Base-by-base conservation (phyloP, 2,113 vertebrate species). In the Podilymbus podiceps region DNA sequence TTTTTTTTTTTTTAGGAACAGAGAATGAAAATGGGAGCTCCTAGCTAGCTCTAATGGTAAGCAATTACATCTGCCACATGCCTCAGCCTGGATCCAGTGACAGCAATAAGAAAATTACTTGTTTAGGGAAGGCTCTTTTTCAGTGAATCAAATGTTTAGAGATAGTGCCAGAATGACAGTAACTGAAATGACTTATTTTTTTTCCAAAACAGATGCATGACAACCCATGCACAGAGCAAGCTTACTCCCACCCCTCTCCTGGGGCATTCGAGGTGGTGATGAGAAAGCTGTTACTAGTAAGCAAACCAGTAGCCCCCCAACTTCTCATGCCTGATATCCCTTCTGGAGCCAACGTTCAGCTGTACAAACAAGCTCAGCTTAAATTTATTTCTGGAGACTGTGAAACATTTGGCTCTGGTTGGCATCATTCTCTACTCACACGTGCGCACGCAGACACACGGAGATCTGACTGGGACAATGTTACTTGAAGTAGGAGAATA, bases 301-400 rank as follows among this genome's bases (percentile, higher is more conserved):
- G 58, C 42, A 93, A 94, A 75, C 30, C 27, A 71, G 56, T 53
- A 88, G 78, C 28, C 53, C 25, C 63, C 13, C 52, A 81, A 23
- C 11, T 89, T 92, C 60, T 84, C 42, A 58, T 64, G 69, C 30
- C 20, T 86, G 27, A 44, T 59, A 85, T 76, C 62, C 62, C 77
- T 90, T 75, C 80, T 67, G 67, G 55, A 95, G 73, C 60, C 83
- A 81, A 28, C 11, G 50, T 33, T 97, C 91, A 95, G 86, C 95
- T 95, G 91, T 63, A 74, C 69, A 96, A 97, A 96, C 94, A 96
- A 92, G 38, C 27, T 78, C 81, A 79, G 58, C 58, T 95, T 91
- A 95, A 95, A 89, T 94, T 87, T 95, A 93, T 58, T 88, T 85
- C 56, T 35, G 2, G 42, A 86, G 73, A 40, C 77, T 58, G 49